Conservation (phyloP, 1,140 invertebrate species). For the Periplaneta americana region DNA sequence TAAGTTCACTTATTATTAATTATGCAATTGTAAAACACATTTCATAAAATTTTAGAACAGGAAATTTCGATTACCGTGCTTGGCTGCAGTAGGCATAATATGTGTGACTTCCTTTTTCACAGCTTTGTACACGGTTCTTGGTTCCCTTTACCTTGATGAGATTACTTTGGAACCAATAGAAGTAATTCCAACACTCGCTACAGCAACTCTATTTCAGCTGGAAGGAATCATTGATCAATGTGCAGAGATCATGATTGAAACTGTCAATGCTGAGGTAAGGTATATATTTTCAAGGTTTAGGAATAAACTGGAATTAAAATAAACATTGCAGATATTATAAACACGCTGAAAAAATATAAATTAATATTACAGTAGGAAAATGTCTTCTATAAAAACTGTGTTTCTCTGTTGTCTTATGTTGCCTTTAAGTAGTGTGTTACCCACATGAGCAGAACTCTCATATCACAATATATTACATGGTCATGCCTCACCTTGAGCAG, state of each 20-base stretch:
- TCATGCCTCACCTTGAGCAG: no score
- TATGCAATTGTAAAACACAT: no score
- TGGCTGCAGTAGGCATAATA: background rate
- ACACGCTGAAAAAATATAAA: background rate
- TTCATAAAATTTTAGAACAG: no score
- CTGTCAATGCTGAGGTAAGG: constrained; percentile 53
- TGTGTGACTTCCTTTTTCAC: constrained; percentile 27
- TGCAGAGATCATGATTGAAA: constrained; percentile 68
- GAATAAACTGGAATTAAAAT: background rate
- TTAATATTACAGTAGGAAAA: background rate
- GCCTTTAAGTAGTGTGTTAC: no score
- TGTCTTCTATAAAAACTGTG: background rate
- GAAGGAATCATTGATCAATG: constrained; percentile 73
- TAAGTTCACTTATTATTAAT: constrained; percentile 37
- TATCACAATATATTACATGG: no score
- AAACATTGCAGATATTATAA: background rate
- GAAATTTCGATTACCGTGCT: no score
- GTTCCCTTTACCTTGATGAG: constrained; percentile 76
- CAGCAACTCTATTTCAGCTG: constrained; percentile 71
- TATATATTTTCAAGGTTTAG: background rate
- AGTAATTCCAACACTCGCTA: constrained; percentile 65
- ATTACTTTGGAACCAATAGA: constrained; percentile 62
- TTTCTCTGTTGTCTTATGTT: no score
- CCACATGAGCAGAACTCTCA: no score
- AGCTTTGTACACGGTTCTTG: constrained; percentile 67